Percentiles rank a stretch among this genome's conserved stretches.
Evolutionary conservation across 2,888 invertebrate genomes (phyloP).

Genomic region (Chymomyza fuscimana): DNA sequence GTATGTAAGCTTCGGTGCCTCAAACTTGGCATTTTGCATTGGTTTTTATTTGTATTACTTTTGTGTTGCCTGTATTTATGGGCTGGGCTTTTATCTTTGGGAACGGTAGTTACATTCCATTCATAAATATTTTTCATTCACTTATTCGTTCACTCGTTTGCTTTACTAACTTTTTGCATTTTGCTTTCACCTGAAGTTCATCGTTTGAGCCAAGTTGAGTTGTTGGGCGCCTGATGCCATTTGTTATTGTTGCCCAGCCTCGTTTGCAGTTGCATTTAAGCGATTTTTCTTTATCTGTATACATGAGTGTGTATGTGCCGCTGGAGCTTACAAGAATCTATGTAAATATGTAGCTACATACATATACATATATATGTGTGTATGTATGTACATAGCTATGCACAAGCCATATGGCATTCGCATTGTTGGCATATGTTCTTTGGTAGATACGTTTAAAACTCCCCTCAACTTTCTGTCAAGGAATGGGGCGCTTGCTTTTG

Average conservation of each 20-base stretch:
- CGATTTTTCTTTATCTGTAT: slow-evolving; percentile 16
- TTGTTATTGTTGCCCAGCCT: slow-evolving; percentile 56
- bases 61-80: slow-evolving; percentile 61
- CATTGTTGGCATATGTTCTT: slow-evolving; percentile 68
- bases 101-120: slow-evolving; percentile 68
- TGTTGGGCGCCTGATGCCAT: slow-evolving; percentile 52
- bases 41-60: neutral
- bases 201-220: slow-evolving; percentile 24
- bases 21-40: neutral
- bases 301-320: neutral
- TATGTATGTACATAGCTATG: slow-evolving; percentile 14
- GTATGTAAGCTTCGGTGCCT: neutral
- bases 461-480: neutral
- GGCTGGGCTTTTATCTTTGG: slow-evolving; percentile 62
- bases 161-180: slow-evolving; percentile 26
- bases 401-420: neutral
- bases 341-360: neutral
- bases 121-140: slow-evolving; percentile 72
- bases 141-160: slow-evolving; percentile 41
- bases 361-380: neutral
- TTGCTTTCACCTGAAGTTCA: slow-evolving; percentile 48
- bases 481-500: slow-evolving; percentile 45
- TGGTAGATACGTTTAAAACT: slow-evolving; percentile 11
- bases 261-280: slow-evolving; percentile 19
- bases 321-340: neutral